phyloP scores from a whole-genome alignment of 2,113 vertebrate genomes.

The Raja brachyura region DNA sequence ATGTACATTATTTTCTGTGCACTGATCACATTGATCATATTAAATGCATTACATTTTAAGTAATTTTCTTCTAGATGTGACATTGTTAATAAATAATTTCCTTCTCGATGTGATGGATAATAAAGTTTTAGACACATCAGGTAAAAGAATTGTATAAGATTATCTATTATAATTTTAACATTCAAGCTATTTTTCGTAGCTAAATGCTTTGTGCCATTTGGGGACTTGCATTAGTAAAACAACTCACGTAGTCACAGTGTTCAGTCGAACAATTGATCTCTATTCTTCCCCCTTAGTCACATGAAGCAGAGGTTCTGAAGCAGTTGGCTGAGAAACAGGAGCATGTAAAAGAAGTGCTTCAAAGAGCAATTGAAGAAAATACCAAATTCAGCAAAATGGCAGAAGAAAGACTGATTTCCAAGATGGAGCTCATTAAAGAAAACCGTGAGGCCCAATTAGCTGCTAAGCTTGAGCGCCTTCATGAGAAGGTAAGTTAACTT shows the following conservation, averaged over 20 bases:
- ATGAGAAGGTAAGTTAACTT: constrained; percentile 74
- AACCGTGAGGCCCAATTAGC: constrained; percentile 84
- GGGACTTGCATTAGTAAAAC: not conserved
- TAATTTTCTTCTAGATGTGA: not conserved
- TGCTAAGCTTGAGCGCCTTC: constrained; percentile 84
- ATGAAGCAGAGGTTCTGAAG: constrained; percentile 85
- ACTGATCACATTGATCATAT: too few species aligned
- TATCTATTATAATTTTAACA: not conserved
- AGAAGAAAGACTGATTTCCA: constrained; percentile 85
- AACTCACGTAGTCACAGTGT: not conserved
- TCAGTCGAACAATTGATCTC: constrained; percentile 12
- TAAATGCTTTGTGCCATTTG: not conserved
- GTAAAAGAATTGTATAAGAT: not conserved
- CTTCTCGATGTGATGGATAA: not conserved
- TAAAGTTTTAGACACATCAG: not conserved
- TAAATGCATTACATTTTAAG: not conserved
- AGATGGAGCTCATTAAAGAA: constrained; percentile 94
- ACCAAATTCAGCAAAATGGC: constrained; percentile 92
- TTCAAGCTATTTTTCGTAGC: not conserved
- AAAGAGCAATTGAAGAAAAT: constrained; percentile 86
- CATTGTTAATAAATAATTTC: not conserved
- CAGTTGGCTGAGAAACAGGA: constrained; percentile 87
- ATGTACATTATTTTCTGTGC: too few species aligned
- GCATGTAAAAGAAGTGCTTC: constrained; percentile 89
- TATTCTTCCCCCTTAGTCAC: constrained; percentile 59